phyloP scores from a whole-genome alignment of 2,888 invertebrate genomes.

The Epistrophe eligans region DNA sequence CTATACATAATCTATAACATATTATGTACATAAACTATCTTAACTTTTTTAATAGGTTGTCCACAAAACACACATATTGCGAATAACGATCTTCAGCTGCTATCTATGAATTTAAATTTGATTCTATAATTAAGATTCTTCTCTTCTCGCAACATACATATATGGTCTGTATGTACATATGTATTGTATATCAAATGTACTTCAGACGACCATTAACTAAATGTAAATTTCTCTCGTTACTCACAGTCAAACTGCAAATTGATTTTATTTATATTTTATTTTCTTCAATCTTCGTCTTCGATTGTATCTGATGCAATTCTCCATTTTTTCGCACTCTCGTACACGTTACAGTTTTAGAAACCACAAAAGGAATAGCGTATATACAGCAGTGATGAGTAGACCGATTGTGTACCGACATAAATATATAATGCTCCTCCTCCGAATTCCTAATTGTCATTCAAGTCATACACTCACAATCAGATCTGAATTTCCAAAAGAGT shows the following conservation, averaged over 20 bases:
- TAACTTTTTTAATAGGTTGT: not conserved
- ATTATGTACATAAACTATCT: not conserved
- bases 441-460: constrained; percentile 64
- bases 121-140: constrained; percentile 1
- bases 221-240: constrained; percentile 49
- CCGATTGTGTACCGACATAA: constrained; percentile 46
- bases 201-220: constrained; percentile 36
- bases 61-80: constrained; percentile 21
- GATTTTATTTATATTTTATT: constrained; percentile 36
- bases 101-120: constrained; percentile 5
- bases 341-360: constrained; percentile 67
- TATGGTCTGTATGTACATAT: no score
- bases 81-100: no score
- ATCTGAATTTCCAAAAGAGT: constrained; percentile 75
- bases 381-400: constrained; percentile 46
- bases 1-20: no score
- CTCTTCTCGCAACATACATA: not conserved
- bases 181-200: not conserved
- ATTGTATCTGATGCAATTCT: constrained; percentile 61
- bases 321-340: constrained; percentile 59
- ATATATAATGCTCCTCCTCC: constrained; percentile 36
- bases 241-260: constrained; percentile 35
- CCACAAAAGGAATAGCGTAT: constrained; percentile 57
- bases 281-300: constrained; percentile 16
- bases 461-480: constrained; percentile 66